Evolutionary conservation across 2,113 vertebrate species (phyloP), one percentile per base, ranked within the genome.

Genomic region (Camelus bactrianus): DNA sequence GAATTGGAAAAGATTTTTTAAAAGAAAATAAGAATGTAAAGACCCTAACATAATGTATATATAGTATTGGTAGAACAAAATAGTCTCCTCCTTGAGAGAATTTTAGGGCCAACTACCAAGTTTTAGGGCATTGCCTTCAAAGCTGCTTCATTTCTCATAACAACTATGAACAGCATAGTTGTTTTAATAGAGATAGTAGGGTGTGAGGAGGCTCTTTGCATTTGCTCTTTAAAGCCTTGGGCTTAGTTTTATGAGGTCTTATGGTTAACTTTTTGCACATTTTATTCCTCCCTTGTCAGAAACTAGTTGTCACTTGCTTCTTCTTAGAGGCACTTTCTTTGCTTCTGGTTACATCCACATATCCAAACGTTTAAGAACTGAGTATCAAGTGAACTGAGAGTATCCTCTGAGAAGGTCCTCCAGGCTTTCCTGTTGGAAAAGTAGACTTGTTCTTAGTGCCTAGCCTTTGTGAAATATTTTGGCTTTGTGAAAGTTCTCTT

Each of bases 191-290:
- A 20, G 28, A 28, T 22, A 2, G 8, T 32, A 62, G 24, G 8
- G 19, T 79, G 14, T 46, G n/a, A 35, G 52, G 32, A 32, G 13
- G 13, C 48, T 65, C 67, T 86, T 24, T 92, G n/a, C 12, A 13
- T 96, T 90, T 92, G 35, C 30, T 93, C 46, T 92, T 65, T 76
- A 64, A 91, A 52, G 32, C 42, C 54, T 65, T 10, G 76, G 46
- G n/a, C 69, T 90, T 90, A 84, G 48, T 3, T 72, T 82, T 96
- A 56, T 95, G 5, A 70, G 58, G 50, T 88, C 14, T 92, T 86
- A 26, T 1, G 52, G 30, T 62, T 80, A 35, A 38, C 16, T 77
- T 94, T 52, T 60, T 35, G 50, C 2, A 82, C 8, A 24, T 30
- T 69, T 95, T 67, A n/a, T 79, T 35, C 42, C 6, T 19, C 52